phyloP scores from a whole-genome alignment of 1,140 invertebrate species.

The Formica selysi region DNA sequence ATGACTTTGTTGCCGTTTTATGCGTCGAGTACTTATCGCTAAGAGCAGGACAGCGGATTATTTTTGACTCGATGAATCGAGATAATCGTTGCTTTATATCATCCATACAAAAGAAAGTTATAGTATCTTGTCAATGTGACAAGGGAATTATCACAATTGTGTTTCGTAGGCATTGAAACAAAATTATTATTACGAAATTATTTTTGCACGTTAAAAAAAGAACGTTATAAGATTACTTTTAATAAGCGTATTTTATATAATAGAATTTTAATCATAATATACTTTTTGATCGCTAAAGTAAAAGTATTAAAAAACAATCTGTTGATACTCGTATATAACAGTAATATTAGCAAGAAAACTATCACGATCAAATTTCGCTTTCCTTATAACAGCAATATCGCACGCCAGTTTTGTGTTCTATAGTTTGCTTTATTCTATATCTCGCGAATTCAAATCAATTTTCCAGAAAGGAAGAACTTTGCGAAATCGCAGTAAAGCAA shows the following conservation, averaged over 20 bases:
- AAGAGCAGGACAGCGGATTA: constrained; percentile 34
- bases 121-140: neutral
- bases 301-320: neutral
- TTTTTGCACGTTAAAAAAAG: neutral
- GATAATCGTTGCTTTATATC: constrained; percentile 33
- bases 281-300: neutral
- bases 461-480: constrained; percentile 12
- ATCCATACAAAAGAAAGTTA: neutral
- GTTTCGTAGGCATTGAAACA: neutral
- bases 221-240: neutral
- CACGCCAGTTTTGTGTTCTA: neutral
- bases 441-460: neutral
- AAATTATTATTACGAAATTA: constrained; percentile 14
- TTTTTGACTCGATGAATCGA: constrained; percentile 21
- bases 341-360: neutral
- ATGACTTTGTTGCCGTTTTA: constrained; percentile 54
- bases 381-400: neutral
- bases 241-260: neutral
- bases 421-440: neutral
- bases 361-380: neutral
- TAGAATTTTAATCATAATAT: neutral
- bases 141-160: neutral
- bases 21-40: neutral
- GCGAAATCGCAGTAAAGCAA: neutral
- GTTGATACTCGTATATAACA: neutral